Percentiles rank a stretch among this genome's conserved stretches.
phyloP scores from a whole-genome alignment of 2,888 invertebrate genomes.

The Homarus gammarus region DNA sequence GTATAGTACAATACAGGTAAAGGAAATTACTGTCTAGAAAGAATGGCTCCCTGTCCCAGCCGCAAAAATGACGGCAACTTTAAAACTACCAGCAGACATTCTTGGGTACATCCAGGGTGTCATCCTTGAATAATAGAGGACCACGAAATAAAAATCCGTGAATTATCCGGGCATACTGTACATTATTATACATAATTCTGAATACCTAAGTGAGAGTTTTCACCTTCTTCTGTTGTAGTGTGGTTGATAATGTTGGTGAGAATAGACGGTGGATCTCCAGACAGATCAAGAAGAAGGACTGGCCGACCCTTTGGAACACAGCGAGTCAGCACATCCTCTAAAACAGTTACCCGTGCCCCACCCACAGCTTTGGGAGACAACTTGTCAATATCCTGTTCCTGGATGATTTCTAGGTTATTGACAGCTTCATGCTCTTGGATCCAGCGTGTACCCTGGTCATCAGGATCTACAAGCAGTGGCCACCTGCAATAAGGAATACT shows the following conservation, averaged over 20 bases:
- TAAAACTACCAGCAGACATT: no score
- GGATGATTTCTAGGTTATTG: slow-evolving; percentile 54
- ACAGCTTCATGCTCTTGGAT: slow-evolving; percentile 64
- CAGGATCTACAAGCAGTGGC: slow-evolving; percentile 71
- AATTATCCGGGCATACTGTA: no score
- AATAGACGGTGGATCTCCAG: slow-evolving; percentile 65
- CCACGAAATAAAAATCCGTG: no score
- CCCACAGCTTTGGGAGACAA: slow-evolving; percentile 2
- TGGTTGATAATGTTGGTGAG: slow-evolving; percentile 49
- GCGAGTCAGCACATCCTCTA: slow-evolving; percentile 60
- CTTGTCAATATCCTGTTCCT: slow-evolving; percentile 56
- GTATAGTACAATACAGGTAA: no score
- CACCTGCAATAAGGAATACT: slow-evolving; percentile 40
- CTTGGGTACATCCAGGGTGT: no score
- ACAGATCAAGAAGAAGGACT: slow-evolving; percentile 62
- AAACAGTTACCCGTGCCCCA: slow-evolving; percentile 40
- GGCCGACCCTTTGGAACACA: slow-evolving; percentile 58
- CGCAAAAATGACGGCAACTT: no score
- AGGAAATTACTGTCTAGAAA: no score
- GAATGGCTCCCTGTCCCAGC: no score
- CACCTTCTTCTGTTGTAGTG: slow-evolving; percentile 61
- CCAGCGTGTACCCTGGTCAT: slow-evolving; percentile 71
- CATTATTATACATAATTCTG: background rate
- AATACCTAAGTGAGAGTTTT: background rate
- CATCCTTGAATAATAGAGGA: no score